phyloP scores from a whole-genome alignment of 2,888 invertebrate species.

The Brenthis daphne region DNA sequence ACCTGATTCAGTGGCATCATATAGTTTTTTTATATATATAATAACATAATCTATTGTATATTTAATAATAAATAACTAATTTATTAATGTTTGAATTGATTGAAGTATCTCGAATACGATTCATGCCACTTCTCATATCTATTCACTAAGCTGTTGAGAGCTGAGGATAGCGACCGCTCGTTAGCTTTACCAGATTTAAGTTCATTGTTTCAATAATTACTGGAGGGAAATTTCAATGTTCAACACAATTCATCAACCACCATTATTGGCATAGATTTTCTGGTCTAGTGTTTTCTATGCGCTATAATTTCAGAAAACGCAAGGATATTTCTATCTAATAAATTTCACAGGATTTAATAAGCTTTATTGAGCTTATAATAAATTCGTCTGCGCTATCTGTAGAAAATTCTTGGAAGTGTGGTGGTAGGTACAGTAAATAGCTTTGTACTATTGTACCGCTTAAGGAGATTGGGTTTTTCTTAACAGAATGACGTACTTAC shows the following conservation, averaged over 20 bases:
- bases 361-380: too few species aligned
- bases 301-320: not conserved
- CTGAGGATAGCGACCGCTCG: conserved; percentile 64
- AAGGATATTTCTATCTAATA: too few species aligned
- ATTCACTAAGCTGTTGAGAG: conserved; percentile 31
- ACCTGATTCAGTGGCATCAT: not conserved
- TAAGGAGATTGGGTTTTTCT: too few species aligned
- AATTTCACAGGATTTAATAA: too few species aligned
- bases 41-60: too few species aligned
- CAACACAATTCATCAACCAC: conserved; percentile 20
- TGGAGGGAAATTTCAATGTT: conserved; percentile 54
- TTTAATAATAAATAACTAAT: too few species aligned
- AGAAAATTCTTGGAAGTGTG: too few species aligned
- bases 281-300: conserved; percentile 13
- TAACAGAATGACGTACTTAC: too few species aligned
- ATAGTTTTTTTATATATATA: too few species aligned
- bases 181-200: conserved; percentile 70
- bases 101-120: not conserved
- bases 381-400: too few species aligned
- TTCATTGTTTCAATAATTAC: conserved; percentile 80
- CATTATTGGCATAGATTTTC: conserved; percentile 16
- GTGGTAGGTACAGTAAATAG: too few species aligned
- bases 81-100: not conserved
- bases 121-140: conserved; percentile 6
- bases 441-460: too few species aligned